Evolutionary conservation across 1,140 invertebrate species (phyloP), one percentile per base, ranked within the genome.

Genomic region (Solenopsis invicta): DNA sequence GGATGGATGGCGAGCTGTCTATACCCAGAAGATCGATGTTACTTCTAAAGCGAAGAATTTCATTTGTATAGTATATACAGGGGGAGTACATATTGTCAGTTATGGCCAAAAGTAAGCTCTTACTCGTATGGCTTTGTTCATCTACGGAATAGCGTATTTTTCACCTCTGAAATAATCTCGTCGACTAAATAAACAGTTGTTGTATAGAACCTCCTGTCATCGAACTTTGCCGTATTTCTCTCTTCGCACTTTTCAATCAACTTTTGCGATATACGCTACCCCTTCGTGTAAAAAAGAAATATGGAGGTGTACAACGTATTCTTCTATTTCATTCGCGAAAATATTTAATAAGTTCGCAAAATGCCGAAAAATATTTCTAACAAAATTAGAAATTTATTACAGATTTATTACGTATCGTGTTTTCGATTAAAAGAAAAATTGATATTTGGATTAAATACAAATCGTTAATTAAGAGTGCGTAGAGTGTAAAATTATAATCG

Each of bases 21-120:
- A 81, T 81, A 74, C 8, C 54, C 6, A 61, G 41, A 82, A 82
- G 80, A 82, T 74, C 80, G 67, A 82, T 82, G 80, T 82, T 82
- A 74, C 37, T 72, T 72, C 66, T 71, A 29, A 71, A 54, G 62
- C 52, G 54, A 59, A 71, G 66, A 67, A 56, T 81, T 71, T 81
- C 66, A 82, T 48, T 82, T 74, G 50, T 71, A 81, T 18, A 0
- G 18, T 54, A 71, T 12, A 50, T 37, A 48, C 24, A 48, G 21
- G 52, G 12, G 56, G 6, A 59, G 71, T 74, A 61, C 37, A 74
- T 82, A 48, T 74, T 82, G 52, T 74, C 66, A 67, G 48, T 45
- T 50, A 67, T 37, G 77, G 24, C 6, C n/a, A 29, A 67, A 24
- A 34, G n/a, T 13, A 37, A 48, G n/a, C n/a, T 48, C 64, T 18